phyloP scores from a whole-genome alignment of 2,888 invertebrate species.

The Lottia gigantea region DNA sequence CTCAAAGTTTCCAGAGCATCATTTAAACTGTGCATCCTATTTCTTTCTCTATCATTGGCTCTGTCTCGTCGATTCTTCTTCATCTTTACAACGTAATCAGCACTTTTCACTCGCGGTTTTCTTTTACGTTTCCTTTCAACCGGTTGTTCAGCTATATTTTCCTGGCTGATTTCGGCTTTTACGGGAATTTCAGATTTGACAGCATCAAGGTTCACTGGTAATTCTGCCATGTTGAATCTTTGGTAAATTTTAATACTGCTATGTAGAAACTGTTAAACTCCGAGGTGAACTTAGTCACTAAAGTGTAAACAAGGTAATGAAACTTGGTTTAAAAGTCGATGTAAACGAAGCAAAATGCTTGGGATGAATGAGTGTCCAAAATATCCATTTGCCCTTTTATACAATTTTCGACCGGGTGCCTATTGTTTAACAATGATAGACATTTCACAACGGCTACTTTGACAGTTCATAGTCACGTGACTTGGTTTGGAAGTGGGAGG shows the following conservation, averaged over 20 bases:
- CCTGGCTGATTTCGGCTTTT: constrained; percentile 11
- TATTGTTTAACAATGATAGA: constrained; percentile 15
- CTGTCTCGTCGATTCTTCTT: constrained; percentile 76
- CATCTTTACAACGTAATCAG: constrained; percentile 76
- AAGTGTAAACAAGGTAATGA: background rate
- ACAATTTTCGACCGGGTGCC: constrained; percentile 15
- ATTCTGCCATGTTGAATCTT: background rate
- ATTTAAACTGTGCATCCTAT: constrained; percentile 76
- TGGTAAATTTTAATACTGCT: background rate
- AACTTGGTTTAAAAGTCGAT: background rate
- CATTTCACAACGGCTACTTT: constrained; percentile 37
- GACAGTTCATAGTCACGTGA: constrained; percentile 33
- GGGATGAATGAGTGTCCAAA: constrained; percentile 7
- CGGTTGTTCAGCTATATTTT: constrained; percentile 12
- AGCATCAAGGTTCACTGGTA: background rate
- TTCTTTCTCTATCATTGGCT: constrained; percentile 75
- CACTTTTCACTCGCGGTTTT: constrained; percentile 45
- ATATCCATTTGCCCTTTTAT: constrained; percentile 18
- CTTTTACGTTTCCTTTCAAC: constrained; percentile 30
- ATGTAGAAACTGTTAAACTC: background rate
- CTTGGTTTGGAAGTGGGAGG: constrained; percentile 28
- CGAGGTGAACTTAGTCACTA: background rate
- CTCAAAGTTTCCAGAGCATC: constrained; percentile 74
- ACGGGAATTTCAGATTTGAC: background rate
- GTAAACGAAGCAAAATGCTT: constrained; percentile 3